Base-by-base conservation (phyloP, 2,888 invertebrate species). In the Nemotelus pantherinus region DNA sequence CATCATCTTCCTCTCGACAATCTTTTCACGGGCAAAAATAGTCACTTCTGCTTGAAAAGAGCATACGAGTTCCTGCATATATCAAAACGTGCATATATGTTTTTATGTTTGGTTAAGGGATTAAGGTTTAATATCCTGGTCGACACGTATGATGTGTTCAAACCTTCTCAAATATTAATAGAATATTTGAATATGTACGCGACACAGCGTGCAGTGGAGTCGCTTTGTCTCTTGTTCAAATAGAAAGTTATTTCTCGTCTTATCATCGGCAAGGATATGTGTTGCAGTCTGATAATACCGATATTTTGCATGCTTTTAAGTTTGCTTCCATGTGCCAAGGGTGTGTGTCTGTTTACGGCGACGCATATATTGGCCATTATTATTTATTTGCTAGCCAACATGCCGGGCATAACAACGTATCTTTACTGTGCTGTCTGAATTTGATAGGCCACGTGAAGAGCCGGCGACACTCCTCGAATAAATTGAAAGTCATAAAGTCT, bases 161-260 rank as follows among this genome's bases (percentile, higher is more conserved):
- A 78, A 76, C 76, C 78, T 76, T 53, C 76, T 78, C 78, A 76
- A 78, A 78, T 78, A 78, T 78, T 78, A 78, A 78, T 78, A 64
- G 78, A 78, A 78, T 78, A 78, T 78, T 78, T 78, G 78, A 78
- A 78, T 78, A 78, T 76, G 76, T 76, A 43, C 60, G 74, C 60
- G 70, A 25, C 25, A 25, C 25, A 25, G 63, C 63, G 63, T 63
- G 63, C 43, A 39, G 43, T 63, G 43, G 48, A 48, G 68, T 45
- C 47, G 58, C 58, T 57, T 72, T 58, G 72, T 47, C 60, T 48
- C 63, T 63, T 60, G 63, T 63, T 10, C 74, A 74, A 74, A 74
- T 74, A 74, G 60, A 72, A 63, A 63, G 74, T 74, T 72, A 25
- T 25, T 25, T 25, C 25, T 74, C 63, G 70, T 53, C 70, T 70